Conservation (phyloP, 2,113 vertebrate species). For the Pollimyrus isidori region DNA sequence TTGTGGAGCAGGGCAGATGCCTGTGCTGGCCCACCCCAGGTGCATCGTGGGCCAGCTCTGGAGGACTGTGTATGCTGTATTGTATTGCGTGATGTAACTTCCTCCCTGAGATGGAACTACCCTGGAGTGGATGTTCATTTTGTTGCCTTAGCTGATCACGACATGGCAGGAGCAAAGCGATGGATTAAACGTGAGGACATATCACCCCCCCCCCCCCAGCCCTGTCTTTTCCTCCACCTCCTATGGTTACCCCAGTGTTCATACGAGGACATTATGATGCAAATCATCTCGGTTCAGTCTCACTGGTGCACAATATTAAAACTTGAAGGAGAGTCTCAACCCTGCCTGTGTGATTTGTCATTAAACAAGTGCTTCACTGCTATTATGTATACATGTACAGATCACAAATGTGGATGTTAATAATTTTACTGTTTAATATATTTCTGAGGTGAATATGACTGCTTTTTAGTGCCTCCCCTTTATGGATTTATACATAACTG, state of each 20-base stretch:
- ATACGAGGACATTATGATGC: slow-evolving; percentile 58
- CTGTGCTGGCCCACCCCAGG: slow-evolving; percentile 36
- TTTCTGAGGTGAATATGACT: not conserved
- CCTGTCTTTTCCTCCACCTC: slow-evolving; percentile 35
- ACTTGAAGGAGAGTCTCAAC: slow-evolving; percentile 54
- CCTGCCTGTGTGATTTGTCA: slow-evolving; percentile 13
- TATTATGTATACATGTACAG: not conserved
- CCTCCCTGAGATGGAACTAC: slow-evolving; percentile 64
- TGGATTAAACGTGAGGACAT: not conserved
- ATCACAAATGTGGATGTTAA: not conserved
- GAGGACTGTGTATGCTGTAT: slow-evolving; percentile 50
- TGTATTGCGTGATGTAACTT: slow-evolving; percentile 64
- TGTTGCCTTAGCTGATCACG: slow-evolving; percentile 63
- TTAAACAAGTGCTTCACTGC: not conserved
- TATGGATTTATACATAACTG: not conserved
- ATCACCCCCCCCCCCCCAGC: not conserved
- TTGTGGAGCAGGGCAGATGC: slow-evolving; percentile 22
- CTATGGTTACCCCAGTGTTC: slow-evolving; percentile 50
- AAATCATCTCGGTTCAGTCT: slow-evolving; percentile 62
- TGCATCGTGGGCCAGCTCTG: slow-evolving; percentile 46
- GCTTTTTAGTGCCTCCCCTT: not conserved
- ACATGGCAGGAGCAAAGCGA: slow-evolving; percentile 18
- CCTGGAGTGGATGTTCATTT: slow-evolving; percentile 60
- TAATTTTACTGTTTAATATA: not conserved
- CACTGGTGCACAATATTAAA: slow-evolving; percentile 82